Conservation (phyloP, 2,113 vertebrate species). For the Dipodomys merriami region DNA sequence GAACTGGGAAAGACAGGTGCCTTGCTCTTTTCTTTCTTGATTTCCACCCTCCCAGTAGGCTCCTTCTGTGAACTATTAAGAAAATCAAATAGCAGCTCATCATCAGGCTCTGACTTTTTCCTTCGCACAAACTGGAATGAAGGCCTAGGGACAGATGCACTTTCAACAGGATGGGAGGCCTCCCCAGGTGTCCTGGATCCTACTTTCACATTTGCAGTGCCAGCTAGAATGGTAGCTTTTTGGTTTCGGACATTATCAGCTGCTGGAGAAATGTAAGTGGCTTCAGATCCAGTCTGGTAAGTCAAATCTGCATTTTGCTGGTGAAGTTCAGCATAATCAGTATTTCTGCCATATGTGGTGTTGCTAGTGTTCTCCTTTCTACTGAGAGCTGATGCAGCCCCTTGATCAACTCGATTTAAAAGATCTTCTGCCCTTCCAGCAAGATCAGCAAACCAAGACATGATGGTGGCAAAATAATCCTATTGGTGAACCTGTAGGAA, state of each 20-base stretch:
- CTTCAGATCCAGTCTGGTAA: slow-evolving; percentile 82
- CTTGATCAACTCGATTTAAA: slow-evolving; percentile 97
- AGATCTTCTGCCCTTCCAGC: slow-evolving; percentile 97
- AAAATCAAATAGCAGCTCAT: slow-evolving; percentile 97
- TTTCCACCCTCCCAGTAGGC: slow-evolving; percentile 88
- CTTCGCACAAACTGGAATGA: slow-evolving; percentile 93
- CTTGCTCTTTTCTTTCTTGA: slow-evolving; percentile 88
- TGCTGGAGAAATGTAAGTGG: slow-evolving; percentile 90
- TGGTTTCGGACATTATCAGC: slow-evolving; percentile 94
- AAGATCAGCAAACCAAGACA: slow-evolving; percentile 97
- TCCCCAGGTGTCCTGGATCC: slow-evolving; percentile 75
- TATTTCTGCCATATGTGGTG: slow-evolving; percentile 74
- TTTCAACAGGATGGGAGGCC: slow-evolving; percentile 74
- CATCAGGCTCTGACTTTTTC: slow-evolving; percentile 95
- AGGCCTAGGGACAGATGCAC: slow-evolving; percentile 82
- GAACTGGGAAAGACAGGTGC: slow-evolving; percentile 86
- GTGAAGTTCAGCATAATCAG: slow-evolving; percentile 79
- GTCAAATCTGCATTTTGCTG: slow-evolving; percentile 79
- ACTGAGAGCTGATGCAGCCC: slow-evolving; percentile 94
- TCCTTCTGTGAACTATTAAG: slow-evolving; percentile 96
- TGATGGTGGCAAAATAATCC: slow-evolving; percentile 79
- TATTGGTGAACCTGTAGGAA: slow-evolving; percentile 53
- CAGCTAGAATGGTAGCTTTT: slow-evolving; percentile 89
- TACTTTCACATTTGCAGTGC: slow-evolving; percentile 88
- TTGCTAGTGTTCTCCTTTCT: slow-evolving; percentile 82